Percentiles rank a stretch among this genome's conserved stretches.
Conservation (phyloP, 2,113 vertebrate species). For the Myanophis thanlyinensis region DNA sequence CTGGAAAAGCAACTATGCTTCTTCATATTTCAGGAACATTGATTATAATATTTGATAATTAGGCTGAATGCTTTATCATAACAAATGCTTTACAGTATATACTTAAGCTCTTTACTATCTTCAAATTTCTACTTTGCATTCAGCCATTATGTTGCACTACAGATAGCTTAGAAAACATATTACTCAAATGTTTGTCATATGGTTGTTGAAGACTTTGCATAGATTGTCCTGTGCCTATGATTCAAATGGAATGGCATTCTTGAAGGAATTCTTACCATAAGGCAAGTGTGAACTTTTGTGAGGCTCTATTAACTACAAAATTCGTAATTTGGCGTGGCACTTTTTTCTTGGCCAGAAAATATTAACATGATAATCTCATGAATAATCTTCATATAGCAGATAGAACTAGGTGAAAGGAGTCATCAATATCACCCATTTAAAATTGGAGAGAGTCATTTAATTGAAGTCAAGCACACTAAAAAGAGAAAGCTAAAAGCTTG, state of each 20-base stretch:
- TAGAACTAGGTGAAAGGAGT: not conserved
- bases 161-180: not conserved
- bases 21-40: not conserved
- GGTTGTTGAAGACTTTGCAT: not conserved
- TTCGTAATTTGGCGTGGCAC: not conserved
- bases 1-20: not conserved
- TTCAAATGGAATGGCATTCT: not conserved
- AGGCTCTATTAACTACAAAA: not conserved
- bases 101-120: not conserved
- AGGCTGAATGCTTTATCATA: not conserved
- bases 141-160: not conserved
- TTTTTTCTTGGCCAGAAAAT: not conserved
- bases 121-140: not conserved
- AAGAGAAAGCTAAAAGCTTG: not conserved
- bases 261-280: no score
- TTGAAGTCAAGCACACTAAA: not conserved
- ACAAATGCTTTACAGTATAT: not conserved
- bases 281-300: not conserved
- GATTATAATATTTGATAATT: not conserved
- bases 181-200: not conserved
- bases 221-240: not conserved
- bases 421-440: not conserved
- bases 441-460: not conserved
- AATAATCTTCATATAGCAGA: not conserved
- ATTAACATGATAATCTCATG: not conserved